Evolutionary conservation across 2,113 vertebrate species (phyloP).

Genomic region (Uria lomvia): DNA sequence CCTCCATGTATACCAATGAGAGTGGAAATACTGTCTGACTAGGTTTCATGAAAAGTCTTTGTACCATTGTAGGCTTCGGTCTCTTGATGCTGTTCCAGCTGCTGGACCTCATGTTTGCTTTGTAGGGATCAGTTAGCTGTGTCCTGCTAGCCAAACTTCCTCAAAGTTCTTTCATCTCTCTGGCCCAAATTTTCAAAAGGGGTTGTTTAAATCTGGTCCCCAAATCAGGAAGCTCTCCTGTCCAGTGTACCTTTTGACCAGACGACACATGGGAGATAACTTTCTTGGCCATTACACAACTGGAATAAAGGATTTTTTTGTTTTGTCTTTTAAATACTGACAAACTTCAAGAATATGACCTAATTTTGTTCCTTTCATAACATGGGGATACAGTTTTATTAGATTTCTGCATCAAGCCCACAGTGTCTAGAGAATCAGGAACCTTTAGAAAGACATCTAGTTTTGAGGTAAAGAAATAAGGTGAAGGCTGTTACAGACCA

Average conservation of each 20-base stretch:
- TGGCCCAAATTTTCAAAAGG: background rate
- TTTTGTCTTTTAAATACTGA: background rate
- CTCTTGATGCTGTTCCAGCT: background rate
- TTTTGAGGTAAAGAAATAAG: background rate
- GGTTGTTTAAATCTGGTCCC: background rate
- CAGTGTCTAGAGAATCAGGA: background rate
- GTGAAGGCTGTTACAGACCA: background rate
- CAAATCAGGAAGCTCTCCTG: background rate
- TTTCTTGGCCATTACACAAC: background rate
- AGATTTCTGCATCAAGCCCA: background rate
- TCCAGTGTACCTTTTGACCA: background rate
- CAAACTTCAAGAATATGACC: background rate
- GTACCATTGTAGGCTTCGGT: background rate
- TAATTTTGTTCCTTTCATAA: background rate
- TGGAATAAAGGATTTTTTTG: background rate
- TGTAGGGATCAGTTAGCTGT: background rate
- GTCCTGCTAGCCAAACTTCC: background rate
- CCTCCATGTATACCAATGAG: background rate
- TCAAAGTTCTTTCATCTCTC: background rate
- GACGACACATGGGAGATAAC: background rate
- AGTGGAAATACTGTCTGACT: background rate
- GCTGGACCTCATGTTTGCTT: background rate
- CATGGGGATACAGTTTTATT: background rate
- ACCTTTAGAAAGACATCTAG: background rate
- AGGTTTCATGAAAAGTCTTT: background rate